Percentiles rank a stretch among this genome's conserved stretches.
phyloP scores from a whole-genome alignment of 2,113 vertebrate genomes.

The Ursus arctos region DNA sequence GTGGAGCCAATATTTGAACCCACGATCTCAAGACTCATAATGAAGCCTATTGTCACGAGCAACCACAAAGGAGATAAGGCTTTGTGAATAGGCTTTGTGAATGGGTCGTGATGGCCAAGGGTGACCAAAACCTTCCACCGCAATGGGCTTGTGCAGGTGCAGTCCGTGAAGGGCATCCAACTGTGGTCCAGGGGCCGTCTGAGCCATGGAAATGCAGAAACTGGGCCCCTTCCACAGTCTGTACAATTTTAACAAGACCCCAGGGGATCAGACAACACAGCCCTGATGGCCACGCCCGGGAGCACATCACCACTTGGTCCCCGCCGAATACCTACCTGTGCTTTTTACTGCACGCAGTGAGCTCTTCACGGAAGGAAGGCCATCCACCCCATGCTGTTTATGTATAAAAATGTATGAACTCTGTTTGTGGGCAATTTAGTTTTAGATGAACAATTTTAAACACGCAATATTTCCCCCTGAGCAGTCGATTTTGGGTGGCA shows the following conservation, averaged over 20 bases:
- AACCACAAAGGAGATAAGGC: too few species aligned
- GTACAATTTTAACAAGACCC: neutral
- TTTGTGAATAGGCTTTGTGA: neutral
- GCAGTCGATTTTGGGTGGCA: neutral
- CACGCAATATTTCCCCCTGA: neutral
- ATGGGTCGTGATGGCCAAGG: neutral
- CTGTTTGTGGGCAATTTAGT: neutral
- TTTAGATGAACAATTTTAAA: neutral
- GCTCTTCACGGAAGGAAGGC: neutral
- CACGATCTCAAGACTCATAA: neutral
- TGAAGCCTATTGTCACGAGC: neutral
- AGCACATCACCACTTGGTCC: neutral
- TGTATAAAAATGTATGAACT: neutral
- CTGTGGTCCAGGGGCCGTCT: accelerated
- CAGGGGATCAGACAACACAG: neutral
- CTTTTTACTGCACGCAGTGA: accelerated
- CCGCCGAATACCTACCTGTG: accelerated
- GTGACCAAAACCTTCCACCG: neutral
- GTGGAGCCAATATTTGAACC: neutral
- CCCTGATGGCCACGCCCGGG: too few species aligned
- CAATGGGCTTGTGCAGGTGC: too few species aligned
- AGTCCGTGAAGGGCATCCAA: accelerated
- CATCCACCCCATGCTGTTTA: too few species aligned
- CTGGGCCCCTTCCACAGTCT: too few species aligned
- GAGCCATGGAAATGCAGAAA: neutral